Conservation (phyloP, 2,888 invertebrate species). For the Limnephilus auricula region DNA sequence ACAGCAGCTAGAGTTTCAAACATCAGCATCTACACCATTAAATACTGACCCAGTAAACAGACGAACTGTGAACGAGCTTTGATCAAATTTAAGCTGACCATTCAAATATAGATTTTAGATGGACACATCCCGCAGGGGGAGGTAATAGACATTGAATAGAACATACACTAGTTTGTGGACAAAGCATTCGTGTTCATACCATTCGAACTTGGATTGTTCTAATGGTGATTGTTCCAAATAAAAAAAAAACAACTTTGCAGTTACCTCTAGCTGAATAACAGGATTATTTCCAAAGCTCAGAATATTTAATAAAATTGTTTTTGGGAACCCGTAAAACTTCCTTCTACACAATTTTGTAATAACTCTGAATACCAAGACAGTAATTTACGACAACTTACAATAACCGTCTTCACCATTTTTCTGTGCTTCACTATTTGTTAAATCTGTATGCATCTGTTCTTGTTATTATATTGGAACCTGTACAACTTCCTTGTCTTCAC, state of each 20-base stretch:
- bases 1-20: background rate
- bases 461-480: too few species aligned
- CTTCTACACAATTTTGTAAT: too few species aligned
- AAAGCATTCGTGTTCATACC: background rate
- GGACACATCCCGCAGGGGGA: background rate
- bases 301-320: too few species aligned
- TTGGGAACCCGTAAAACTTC: too few species aligned
- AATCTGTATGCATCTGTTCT: too few species aligned
- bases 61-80: conserved; percentile 18
- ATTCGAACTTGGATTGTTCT: background rate
- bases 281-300: too few species aligned
- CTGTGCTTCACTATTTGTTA: too few species aligned
- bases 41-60: background rate
- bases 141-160: background rate
- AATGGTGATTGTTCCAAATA: background rate
- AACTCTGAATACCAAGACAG: too few species aligned
- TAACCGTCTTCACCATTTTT: too few species aligned
- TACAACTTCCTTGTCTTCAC: too few species aligned
- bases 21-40: background rate
- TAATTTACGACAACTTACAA: too few species aligned
- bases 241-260: background rate
- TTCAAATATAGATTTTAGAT: background rate
- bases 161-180: background rate
- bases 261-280: too few species aligned
- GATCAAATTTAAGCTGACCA: background rate